Evolutionary conservation across 2,113 vertebrate genomes (phyloP).

Genomic region (Garra rufa): DNA sequence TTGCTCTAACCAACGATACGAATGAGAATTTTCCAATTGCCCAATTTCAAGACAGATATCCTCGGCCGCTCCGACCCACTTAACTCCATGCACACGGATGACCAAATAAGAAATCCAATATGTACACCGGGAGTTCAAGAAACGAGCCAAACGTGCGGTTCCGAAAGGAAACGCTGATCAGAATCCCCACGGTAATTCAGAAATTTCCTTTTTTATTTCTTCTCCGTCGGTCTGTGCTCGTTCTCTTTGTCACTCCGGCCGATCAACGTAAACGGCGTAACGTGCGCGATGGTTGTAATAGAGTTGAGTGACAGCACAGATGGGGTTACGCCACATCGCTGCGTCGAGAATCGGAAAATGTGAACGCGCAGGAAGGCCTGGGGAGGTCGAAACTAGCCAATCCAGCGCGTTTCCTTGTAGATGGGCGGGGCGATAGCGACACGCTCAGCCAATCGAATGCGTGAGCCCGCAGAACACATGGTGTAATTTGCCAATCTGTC

Average conservation of each 20-base stretch:
- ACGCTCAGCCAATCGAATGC: slow-evolving; percentile 60
- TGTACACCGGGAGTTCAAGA: neutral
- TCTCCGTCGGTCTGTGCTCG: slow-evolving; percentile 76
- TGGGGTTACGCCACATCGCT: slow-evolving; percentile 60
- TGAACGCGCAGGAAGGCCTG: slow-evolving; percentile 69
- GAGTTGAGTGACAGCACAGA: slow-evolving; percentile 9
- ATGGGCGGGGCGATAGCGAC: slow-evolving; percentile 60
- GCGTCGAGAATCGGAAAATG: slow-evolving; percentile 67
- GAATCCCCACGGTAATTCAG: slow-evolving; percentile 64
- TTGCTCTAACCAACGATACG: slow-evolving; percentile 73
- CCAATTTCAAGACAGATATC: slow-evolving; percentile 61
- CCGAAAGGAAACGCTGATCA: slow-evolving; percentile 1
- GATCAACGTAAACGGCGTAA: slow-evolving; percentile 69
- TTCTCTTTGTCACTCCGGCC: slow-evolving; percentile 79
- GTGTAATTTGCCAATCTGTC: slow-evolving; percentile 71
- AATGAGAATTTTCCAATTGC: slow-evolving; percentile 72
- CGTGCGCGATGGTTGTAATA: neutral
- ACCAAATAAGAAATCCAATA: slow-evolving; percentile 11
- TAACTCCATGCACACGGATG: slow-evolving; percentile 54
- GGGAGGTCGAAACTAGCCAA: slow-evolving; percentile 69
- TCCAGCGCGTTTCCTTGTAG: slow-evolving; percentile 60
- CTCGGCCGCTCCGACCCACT: slow-evolving; percentile 28
- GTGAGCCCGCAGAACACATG: slow-evolving; percentile 71
- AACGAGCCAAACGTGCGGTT: neutral
- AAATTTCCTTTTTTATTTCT: slow-evolving; percentile 73